Evolutionary conservation across 1,140 invertebrate genomes (phyloP).

Genomic region (Brachionus angularis): DNA sequence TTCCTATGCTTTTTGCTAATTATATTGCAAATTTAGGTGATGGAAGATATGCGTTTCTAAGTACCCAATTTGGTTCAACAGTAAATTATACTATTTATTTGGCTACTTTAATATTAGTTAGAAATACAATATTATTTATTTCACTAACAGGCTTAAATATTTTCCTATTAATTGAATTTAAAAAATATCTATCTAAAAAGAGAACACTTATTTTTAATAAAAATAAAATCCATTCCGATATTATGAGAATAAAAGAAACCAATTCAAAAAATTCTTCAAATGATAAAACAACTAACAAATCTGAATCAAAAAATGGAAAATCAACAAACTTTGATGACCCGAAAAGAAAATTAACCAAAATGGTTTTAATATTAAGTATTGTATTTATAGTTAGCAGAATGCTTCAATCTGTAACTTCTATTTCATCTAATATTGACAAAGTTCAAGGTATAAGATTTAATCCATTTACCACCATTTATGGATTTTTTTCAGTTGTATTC

Average conservation of each 20-base stretch:
- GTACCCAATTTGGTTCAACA: neutral
- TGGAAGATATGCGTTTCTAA: neutral
- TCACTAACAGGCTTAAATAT: neutral
- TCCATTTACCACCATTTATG: neutral
- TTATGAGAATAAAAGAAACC: neutral
- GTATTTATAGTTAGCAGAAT: neutral
- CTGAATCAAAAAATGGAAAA: neutral
- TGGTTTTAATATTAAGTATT: conserved; percentile 2
- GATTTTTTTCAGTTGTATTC: neutral
- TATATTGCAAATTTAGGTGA: neutral
- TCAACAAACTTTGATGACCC: neutral
- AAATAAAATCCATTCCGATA: neutral
- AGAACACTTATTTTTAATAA: neutral
- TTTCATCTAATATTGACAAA: neutral
- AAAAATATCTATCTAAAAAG: conserved; percentile 7
- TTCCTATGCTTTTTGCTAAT: neutral
- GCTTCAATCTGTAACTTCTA: neutral
- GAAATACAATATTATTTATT: neutral
- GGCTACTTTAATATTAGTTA: neutral
- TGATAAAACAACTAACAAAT: too few relatives aligned
- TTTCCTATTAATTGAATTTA: neutral
- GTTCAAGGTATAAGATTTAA: neutral
- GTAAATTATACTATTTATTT: neutral
- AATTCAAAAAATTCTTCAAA: neutral
- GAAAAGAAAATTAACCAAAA: neutral